Conservation (phyloP, 2,113 vertebrate genomes). For the Calidris pygmaea region DNA sequence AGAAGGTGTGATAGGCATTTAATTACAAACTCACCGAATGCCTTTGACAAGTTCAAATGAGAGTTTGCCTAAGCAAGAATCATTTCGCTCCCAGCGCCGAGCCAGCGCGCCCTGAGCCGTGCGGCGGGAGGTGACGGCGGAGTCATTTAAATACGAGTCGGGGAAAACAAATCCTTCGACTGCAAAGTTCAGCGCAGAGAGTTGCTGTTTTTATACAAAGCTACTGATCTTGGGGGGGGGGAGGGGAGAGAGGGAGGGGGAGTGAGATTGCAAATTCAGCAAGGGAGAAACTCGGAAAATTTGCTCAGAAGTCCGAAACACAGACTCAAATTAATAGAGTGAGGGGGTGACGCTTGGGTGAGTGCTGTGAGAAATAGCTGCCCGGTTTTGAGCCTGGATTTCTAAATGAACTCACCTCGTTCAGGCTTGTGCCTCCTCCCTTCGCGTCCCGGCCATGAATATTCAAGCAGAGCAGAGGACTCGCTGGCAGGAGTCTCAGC, state of each 20-base stretch:
- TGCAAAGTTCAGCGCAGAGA: slow-evolving; percentile 8
- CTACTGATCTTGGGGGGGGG: neutral
- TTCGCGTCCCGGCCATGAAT: slow-evolving; percentile 27
- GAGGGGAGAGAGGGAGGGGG: no score
- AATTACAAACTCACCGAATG: slow-evolving; percentile 23
- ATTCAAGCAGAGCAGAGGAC: slow-evolving; percentile 49
- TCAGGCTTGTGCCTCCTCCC: slow-evolving; percentile 37
- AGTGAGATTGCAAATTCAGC: neutral
- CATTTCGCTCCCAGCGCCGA: neutral
- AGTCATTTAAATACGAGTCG: neutral
- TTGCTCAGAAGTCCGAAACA: slow-evolving; percentile 16
- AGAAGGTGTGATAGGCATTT: slow-evolving; percentile 55
- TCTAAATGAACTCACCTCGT: slow-evolving; percentile 18
- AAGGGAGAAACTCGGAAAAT: neutral
- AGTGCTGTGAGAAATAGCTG: slow-evolving; percentile 1
- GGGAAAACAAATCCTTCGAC: slow-evolving; percentile 16
- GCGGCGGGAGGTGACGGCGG: neutral
- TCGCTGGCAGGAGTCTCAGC: slow-evolving; percentile 32
- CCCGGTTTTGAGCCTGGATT: neutral
- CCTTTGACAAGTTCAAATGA: slow-evolving; percentile 56
- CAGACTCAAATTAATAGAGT: neutral
- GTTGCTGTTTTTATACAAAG: neutral
- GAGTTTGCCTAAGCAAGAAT: slow-evolving; percentile 32
- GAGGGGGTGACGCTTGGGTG: neutral
- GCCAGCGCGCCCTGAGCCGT: neutral